Percentiles rank a stretch among this genome's conserved stretches.
Evolutionary conservation across 2,113 vertebrate genomes (phyloP).

Genomic region (Amazona guildingii): DNA sequence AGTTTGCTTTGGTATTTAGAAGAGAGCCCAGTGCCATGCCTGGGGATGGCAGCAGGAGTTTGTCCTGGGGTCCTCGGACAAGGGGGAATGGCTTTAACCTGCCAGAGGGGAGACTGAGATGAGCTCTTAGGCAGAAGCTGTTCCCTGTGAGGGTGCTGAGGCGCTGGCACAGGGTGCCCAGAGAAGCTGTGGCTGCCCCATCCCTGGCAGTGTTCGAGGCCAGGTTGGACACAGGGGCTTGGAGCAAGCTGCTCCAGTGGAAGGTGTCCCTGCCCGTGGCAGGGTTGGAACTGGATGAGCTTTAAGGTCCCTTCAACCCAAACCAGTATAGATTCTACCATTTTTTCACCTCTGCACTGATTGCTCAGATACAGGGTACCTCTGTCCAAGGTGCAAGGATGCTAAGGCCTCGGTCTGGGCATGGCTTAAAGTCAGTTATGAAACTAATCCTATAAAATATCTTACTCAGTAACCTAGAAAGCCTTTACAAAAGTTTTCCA

Average conservation of each 20-base stretch:
- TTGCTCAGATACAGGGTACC: background rate
- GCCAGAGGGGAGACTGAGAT: background rate
- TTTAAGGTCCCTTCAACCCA: background rate
- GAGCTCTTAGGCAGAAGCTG: background rate
- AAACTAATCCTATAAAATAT: background rate
- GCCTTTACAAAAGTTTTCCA: background rate
- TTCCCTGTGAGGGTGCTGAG: background rate
- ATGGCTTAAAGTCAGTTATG: background rate
- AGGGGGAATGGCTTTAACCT: background rate
- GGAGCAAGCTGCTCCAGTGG: background rate
- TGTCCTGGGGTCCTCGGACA: background rate
- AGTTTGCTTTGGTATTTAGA: background rate
- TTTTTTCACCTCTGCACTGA: background rate
- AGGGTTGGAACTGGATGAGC: background rate
- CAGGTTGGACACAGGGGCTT: no score
- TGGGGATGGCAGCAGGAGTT: background rate
- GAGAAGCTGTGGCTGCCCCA: no score
- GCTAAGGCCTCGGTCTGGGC: background rate
- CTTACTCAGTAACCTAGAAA: background rate
- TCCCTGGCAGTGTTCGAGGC: no score
- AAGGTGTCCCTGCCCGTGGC: background rate
- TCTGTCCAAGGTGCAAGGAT: background rate
- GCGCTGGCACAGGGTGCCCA: no score
- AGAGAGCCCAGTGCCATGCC: fast-evolving
- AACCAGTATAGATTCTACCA: background rate